These are phyloP conservation scores for Lucilia cuprina DNA, from an alignment of 1,140 invertebrate species.

Conservation along the genomic window DNA sequence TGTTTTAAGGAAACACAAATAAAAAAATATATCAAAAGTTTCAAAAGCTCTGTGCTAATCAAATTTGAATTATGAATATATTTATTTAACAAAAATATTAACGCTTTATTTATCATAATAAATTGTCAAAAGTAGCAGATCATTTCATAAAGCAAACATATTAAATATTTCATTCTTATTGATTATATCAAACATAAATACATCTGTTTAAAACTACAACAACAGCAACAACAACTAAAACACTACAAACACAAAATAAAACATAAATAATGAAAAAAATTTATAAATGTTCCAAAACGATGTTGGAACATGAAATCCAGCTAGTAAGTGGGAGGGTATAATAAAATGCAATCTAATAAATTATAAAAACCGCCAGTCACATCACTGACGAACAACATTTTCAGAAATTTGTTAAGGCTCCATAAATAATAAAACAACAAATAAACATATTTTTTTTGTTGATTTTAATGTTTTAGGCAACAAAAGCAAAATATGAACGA, in stretches of 20 bases:
- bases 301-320: slow-evolving; percentile 1
- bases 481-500: not conserved
- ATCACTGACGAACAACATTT: not conserved
- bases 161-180: not conserved
- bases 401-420: not conserved
- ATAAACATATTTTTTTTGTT: not conserved
- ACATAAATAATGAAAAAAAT: not conserved
- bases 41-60: no score
- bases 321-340: not conserved
- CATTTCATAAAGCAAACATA: not conserved
- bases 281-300: not conserved
- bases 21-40: no score
- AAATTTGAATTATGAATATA: no score
- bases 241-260: no score
- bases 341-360: not conserved
- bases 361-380: not conserved
- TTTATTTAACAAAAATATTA: not conserved
- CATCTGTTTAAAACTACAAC: not conserved
- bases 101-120: not conserved
- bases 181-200: not conserved
- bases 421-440: slow-evolving; percentile 8
- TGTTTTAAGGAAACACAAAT: no score
- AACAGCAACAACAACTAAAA: no score
- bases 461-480: not conserved
- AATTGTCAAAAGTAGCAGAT: not conserved